Conservation (phyloP, 2,888 invertebrate species). For the Galeruca laticollis region DNA sequence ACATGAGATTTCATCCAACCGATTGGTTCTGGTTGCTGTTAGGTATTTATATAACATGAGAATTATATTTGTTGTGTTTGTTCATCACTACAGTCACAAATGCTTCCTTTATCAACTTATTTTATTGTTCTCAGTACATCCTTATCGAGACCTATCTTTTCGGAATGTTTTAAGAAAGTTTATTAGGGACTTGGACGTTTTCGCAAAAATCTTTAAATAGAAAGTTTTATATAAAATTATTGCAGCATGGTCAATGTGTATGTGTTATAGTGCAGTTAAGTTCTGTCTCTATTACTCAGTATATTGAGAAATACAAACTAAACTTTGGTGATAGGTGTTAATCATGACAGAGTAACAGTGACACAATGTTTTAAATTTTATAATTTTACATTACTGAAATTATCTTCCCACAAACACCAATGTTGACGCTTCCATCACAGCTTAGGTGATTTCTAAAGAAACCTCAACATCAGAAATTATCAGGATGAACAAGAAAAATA, state of each 20-base stretch:
- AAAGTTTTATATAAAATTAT: neutral
- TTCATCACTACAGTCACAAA: neutral
- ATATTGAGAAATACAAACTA: constrained; percentile 47
- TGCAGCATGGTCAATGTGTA: constrained; percentile 24
- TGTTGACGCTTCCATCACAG: constrained; percentile 5
- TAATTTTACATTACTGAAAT: constrained; percentile 34
- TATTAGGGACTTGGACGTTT: constrained; percentile 28
- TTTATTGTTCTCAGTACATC: neutral
- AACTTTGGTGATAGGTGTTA: constrained; percentile 41
- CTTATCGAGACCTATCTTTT: neutral
- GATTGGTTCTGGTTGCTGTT: too few relatives aligned
- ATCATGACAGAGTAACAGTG: constrained; percentile 32
- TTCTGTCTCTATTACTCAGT: constrained; percentile 43
- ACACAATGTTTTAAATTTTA: constrained; percentile 28
- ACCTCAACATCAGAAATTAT: constrained; percentile 41
- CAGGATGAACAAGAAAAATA: constrained; percentile 40
- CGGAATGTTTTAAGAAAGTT: constrained; percentile 1
- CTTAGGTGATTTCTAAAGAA: constrained; percentile 7
- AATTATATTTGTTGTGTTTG: neutral
- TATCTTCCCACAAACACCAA: constrained; percentile 17
- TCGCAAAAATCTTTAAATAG: neutral
- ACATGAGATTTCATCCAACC: too few relatives aligned
- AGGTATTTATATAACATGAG: neutral
- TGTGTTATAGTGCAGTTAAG: constrained; percentile 30
- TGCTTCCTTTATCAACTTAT: neutral